phyloP scores from a whole-genome alignment of 2,113 vertebrate genomes.

The Neolamprologus modestus region DNA sequence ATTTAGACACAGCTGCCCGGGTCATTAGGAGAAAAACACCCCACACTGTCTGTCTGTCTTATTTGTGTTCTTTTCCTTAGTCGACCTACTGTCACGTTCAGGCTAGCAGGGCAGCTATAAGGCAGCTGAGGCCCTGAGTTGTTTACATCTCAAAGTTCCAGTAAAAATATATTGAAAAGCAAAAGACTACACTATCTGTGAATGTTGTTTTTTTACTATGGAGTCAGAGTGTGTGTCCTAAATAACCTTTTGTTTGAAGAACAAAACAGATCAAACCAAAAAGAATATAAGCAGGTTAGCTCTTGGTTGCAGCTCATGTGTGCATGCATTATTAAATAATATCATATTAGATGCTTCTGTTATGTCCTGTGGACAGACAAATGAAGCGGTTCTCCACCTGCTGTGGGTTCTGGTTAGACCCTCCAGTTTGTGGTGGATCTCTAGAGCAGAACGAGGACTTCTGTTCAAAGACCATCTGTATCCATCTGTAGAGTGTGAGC shows the following conservation, averaged over 20 bases:
- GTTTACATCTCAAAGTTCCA: background rate
- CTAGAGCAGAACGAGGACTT: background rate
- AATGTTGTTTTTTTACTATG: background rate
- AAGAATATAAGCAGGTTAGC: background rate
- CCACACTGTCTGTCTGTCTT: background rate
- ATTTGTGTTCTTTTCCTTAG: background rate
- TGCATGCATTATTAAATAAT: background rate
- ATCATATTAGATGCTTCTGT: background rate
- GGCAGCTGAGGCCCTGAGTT: slow-evolving; percentile 15
- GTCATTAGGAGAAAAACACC: slow-evolving; percentile 55
- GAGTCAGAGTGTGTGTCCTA: background rate
- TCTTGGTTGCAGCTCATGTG: background rate
- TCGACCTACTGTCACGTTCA: slow-evolving; percentile 10
- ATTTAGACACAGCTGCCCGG: slow-evolving; percentile 67
- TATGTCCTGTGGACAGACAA: background rate
- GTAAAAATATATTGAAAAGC: background rate
- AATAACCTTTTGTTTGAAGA: background rate
- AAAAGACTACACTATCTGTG: background rate
- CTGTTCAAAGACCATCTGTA: background rate
- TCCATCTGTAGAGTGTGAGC: background rate
- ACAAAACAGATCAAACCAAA: background rate
- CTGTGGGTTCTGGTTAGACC: background rate
- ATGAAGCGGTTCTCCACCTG: background rate
- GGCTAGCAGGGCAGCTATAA: background rate
- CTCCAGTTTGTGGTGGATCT: background rate